phyloP scores from a whole-genome alignment of 2,113 vertebrate species.

The Sylvia atricapilla region DNA sequence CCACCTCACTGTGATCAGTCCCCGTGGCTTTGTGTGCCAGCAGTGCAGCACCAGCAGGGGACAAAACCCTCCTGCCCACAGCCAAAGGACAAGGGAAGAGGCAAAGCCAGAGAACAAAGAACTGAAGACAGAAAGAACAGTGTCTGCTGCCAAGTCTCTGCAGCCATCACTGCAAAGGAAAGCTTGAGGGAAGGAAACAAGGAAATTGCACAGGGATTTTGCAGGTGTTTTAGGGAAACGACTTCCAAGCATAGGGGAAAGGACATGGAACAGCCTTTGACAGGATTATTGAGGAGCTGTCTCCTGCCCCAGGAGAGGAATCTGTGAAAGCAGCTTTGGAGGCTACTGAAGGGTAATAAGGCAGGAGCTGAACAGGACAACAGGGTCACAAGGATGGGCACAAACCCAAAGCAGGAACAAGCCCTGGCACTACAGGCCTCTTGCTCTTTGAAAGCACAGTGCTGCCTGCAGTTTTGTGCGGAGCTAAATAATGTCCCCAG shows the following conservation, averaged over 20 bases:
- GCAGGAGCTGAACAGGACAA: background rate
- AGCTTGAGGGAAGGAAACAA: background rate
- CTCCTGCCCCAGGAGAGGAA: background rate
- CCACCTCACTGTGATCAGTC: accelerated
- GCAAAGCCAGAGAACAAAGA: background rate
- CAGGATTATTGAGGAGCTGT: background rate
- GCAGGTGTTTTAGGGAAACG: background rate
- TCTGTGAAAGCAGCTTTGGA: background rate
- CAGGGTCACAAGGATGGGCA: accelerated
- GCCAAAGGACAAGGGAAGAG: background rate
- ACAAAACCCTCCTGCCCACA: background rate
- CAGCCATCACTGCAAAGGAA: background rate
- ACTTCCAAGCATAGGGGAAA: background rate
- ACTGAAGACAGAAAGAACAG: background rate
- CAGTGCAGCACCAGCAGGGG: accelerated
- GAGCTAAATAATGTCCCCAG: background rate
- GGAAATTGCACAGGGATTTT: background rate
- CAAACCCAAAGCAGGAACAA: background rate
- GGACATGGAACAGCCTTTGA: background rate
- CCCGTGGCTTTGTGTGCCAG: background rate
- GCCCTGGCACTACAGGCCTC: background rate
- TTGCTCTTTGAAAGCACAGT: background rate
- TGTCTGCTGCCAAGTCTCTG: background rate
- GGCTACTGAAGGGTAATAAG: background rate
- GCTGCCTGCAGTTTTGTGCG: background rate